Conservation (phyloP, 2,797 vertebrate genomes). For the Pantherophis vulpinus region DNA sequence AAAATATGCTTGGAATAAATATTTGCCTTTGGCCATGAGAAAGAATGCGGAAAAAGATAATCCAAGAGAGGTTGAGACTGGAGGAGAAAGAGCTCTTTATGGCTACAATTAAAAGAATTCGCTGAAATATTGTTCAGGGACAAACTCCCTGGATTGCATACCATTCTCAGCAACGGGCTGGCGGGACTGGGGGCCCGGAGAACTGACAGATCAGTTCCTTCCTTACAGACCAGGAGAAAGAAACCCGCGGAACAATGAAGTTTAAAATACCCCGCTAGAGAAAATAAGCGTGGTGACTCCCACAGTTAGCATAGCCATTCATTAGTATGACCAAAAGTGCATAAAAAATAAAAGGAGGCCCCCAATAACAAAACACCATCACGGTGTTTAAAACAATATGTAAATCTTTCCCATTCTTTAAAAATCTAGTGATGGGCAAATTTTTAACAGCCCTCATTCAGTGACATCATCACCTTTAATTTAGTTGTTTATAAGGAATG, state of each 20-base stretch:
- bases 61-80: not conserved
- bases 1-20: constrained; percentile 69
- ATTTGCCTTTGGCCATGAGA: constrained; percentile 70
- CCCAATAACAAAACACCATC: not conserved
- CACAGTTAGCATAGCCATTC: constrained; percentile 58
- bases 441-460: not conserved
- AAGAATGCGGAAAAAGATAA: constrained; percentile 63
- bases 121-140: constrained; percentile 35
- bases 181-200: constrained; percentile 46
- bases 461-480: not conserved
- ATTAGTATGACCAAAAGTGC: constrained; percentile 59
- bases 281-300: constrained; percentile 63
- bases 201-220: constrained; percentile 59
- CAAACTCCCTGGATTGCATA: constrained; percentile 31
- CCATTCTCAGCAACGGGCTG: constrained; percentile 25
- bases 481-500: not conserved
- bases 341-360: constrained; percentile 33
- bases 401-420: constrained; percentile 13
- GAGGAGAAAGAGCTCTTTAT: constrained; percentile 52
- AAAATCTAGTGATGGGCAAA: not conserved
- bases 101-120: constrained; percentile 36
- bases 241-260: constrained; percentile 57
- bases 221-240: constrained; percentile 63
- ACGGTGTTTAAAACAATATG: too few species aligned
- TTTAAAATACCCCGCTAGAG: constrained; percentile 45